A percentile compares a stretch with the other conserved stretches of the same genome.
phyloP scores from a whole-genome alignment of 2,113 vertebrate genomes.

The Perca flavescens region DNA sequence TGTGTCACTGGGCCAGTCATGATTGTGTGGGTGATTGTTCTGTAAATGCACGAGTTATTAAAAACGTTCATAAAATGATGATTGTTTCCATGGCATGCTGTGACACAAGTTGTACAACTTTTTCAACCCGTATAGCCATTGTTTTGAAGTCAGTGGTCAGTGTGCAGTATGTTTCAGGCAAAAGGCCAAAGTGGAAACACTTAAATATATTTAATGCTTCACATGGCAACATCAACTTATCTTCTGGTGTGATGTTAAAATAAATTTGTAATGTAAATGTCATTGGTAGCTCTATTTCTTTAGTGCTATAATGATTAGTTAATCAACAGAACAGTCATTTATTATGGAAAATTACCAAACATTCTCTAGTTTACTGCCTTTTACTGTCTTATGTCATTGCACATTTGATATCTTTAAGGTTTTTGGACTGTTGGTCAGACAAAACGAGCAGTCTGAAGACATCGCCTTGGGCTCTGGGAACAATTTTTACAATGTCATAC shows the following conservation, averaged over 20 bases:
- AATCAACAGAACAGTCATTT: neutral
- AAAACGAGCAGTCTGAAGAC: neutral
- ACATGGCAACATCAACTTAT: neutral
- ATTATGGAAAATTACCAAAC: neutral
- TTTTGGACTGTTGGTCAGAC: neutral
- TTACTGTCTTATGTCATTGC: neutral
- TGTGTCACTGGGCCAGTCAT: conserved; percentile 14
- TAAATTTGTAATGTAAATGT: conserved; percentile 18
- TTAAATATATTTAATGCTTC: neutral
- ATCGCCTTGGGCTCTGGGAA: neutral
- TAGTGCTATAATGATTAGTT: neutral
- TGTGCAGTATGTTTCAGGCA: conserved; percentile 7
- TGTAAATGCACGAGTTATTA: conserved; percentile 66
- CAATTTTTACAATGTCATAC: neutral
- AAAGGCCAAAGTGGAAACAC: neutral
- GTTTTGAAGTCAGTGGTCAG: neutral
- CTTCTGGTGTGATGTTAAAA: conserved; percentile 31
- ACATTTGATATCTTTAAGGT: neutral
- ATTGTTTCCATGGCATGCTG: conserved; percentile 46
- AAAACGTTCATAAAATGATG: conserved; percentile 39
- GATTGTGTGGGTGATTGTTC: conserved; percentile 43
- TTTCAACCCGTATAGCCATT: neutral
- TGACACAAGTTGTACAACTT: conserved; percentile 25
- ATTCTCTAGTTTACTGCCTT: neutral
- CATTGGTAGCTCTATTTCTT: neutral